Evolutionary conservation across 2,888 invertebrate genomes (phyloP).

Genomic region (Bellardia pandia): DNA sequence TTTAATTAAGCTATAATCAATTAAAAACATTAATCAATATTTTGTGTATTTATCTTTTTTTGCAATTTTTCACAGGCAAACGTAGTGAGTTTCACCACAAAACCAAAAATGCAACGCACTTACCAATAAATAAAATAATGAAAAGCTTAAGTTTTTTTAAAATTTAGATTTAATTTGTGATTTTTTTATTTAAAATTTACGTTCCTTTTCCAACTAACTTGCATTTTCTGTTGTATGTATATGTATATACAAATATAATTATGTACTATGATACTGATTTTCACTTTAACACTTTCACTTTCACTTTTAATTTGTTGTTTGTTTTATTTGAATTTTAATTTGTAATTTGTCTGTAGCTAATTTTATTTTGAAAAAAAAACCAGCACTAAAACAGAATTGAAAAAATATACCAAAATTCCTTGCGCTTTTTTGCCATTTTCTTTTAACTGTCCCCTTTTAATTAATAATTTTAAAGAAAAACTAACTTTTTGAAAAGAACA

Average conservation of each 20-base stretch:
- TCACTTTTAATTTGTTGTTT: conserved; percentile 18
- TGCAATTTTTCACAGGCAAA: conserved; percentile 73
- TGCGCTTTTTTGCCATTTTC: conserved; percentile 70
- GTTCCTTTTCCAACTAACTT: not conserved
- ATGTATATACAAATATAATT: not conserved
- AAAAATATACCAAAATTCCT: conserved; percentile 52
- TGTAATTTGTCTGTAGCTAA: conserved; percentile 31
- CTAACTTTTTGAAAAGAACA: not conserved
- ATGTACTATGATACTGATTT: not conserved
- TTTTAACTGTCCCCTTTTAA: conserved; percentile 36
- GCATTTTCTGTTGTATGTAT: not conserved
- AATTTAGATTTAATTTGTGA: conserved; percentile 13
- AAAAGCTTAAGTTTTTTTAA: conserved; percentile 62
- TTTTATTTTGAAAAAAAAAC: conserved; percentile 20
- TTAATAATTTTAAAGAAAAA: not conserved
- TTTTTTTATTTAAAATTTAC: conserved; percentile 17
- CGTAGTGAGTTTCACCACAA: conserved; percentile 72
- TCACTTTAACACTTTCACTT: conserved; percentile 15
- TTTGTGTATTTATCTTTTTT: conserved; percentile 68
- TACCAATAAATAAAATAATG: conserved; percentile 22
- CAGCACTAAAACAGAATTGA: conserved; percentile 27
- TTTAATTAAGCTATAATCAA: conserved; percentile 31
- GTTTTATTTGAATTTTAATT: conserved; percentile 7
- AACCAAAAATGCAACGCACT: conserved; percentile 65
- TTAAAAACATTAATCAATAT: conserved; percentile 61